Evolutionary conservation across 2,888 invertebrate genomes (phyloP), one percentile per base, ranked within the genome.

Genomic region (Laothoe populi): DNA sequence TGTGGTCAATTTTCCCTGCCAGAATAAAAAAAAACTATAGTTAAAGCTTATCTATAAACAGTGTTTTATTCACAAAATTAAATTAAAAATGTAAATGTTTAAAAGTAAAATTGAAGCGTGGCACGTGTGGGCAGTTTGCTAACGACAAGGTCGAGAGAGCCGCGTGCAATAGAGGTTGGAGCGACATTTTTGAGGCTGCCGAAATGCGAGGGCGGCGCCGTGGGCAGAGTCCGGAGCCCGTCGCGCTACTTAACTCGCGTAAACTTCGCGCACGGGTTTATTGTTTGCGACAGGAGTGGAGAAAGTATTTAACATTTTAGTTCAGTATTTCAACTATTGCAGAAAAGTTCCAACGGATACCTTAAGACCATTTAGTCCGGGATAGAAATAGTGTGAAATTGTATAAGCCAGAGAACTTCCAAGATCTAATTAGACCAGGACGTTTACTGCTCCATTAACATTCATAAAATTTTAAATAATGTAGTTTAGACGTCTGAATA

Each of bases 131-230:
- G 53, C 11, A 31, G 53, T 53, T 48, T 53, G 49, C 53, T 53
- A 19, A 35, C 19, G 19, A 35, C 53, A 53, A 53, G 53, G 53
- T 53, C 53, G 53, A 49, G 53, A 53, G 31, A 31, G 53, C 31
- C 53, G 53, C 61, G 60, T 26, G 61, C 63, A 21, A 42, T 48
- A 48, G 49, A 60, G 46, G 64, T 61, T 48, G 48, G 49, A 60
- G 57, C 65, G 62, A 70, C 71, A 69, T 68, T 71, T 71, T 71
- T 70, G 70, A 64, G 68, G 68, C 67, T 44, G 71, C 69, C 69
- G 68, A 69, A 53, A 44, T 65, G 69, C 69, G 70, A 64, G 66
- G 70, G 68, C 67, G 70, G 58, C 57, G 53, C 40, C 62, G 70
- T 70, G 70, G 70, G 70, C 63, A 53, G 65, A n/a, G 48, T n/a